A percentile compares a stretch with the other conserved stretches of the same genome.
phyloP scores from a whole-genome alignment of 2,113 vertebrate species.

The Nycticryphes semicollaris region DNA sequence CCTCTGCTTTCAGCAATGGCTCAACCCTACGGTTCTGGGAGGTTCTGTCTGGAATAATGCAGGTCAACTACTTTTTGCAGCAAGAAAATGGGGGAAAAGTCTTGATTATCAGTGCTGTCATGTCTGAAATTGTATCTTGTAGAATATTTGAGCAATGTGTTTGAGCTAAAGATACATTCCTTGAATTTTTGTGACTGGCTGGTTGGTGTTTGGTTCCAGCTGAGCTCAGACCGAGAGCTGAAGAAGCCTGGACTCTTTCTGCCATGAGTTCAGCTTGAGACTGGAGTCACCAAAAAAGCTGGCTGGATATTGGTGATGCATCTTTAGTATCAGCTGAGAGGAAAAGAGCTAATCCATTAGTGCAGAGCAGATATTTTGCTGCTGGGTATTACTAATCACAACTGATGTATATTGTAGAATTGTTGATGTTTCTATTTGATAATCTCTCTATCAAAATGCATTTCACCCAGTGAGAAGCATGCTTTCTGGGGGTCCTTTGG shows the following conservation, averaged over 20 bases:
- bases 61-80: background rate
- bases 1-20: background rate
- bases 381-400: background rate
- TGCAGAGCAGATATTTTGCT: background rate
- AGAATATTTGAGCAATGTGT: background rate
- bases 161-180: background rate
- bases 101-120: background rate
- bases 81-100: rapidly evolving
- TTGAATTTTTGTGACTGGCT: background rate
- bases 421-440: background rate
- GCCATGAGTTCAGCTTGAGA: background rate
- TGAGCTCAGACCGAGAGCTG: background rate
- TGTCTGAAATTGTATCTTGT: background rate
- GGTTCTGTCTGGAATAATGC: background rate
- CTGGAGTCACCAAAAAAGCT: background rate
- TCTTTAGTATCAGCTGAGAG: background rate
- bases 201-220: background rate
- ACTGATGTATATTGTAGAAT: background rate
- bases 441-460: background rate
- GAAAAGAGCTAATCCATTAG: background rate
- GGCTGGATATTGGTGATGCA: background rate
- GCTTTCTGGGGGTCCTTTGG: background rate
- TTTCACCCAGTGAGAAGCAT: background rate
- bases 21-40: background rate
- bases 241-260: background rate